Conservation (phyloP, 2,797 vertebrate genomes). For the Rhadinocentrus ornatus region DNA sequence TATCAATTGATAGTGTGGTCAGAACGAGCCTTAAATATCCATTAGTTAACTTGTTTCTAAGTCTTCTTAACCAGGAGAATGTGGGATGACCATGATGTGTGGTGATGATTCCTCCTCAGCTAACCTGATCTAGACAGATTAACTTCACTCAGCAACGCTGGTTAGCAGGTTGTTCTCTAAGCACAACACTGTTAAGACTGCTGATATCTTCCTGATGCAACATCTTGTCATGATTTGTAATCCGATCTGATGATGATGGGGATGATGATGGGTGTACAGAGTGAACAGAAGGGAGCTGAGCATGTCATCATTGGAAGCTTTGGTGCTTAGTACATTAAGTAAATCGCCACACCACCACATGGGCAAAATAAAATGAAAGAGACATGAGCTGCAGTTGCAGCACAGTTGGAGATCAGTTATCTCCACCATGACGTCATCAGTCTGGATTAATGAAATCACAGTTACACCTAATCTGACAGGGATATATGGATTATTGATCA, state of each 20-base stretch:
- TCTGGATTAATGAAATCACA: conserved; percentile 10
- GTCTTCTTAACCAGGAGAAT: too few relatives aligned
- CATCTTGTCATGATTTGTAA: neutral
- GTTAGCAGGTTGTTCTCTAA: neutral
- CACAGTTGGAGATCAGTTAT: conserved; percentile 14
- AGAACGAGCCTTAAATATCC: neutral
- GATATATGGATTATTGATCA: conserved; percentile 42
- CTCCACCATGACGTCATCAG: conserved; percentile 16
- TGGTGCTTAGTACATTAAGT: too few relatives aligned
- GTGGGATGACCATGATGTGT: too few relatives aligned
- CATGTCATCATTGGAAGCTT: neutral
- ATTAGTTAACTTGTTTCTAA: neutral
- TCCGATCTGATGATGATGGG: too few relatives aligned
- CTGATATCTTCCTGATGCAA: neutral
- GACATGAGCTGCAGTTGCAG: neutral
- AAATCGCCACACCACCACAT: neutral
- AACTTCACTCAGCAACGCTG: too few relatives aligned
- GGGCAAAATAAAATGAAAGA: neutral
- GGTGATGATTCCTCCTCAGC: neutral
- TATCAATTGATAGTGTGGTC: neutral
- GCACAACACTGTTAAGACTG: neutral
- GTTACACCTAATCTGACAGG: conserved; percentile 13
- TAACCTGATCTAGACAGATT: neutral
- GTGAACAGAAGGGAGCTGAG: neutral
- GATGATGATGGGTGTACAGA: neutral